Base-by-base conservation (phyloP, 2,113 vertebrate genomes). In the Malurus elegans region DNA sequence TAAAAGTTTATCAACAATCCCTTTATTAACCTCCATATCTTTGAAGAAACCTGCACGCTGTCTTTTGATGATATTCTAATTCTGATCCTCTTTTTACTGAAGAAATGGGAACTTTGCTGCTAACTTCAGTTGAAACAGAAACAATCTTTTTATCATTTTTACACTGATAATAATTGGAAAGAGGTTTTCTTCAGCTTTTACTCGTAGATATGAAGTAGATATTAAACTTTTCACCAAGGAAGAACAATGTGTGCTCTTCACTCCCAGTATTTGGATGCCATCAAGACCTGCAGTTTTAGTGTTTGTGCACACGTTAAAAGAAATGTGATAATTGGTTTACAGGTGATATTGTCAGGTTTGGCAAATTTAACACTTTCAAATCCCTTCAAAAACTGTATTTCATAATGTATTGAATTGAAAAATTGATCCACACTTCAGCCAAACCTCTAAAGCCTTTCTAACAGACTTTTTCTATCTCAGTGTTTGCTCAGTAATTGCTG, bases 1-100 rank as follows among this genome's bases (percentile, higher is more conserved):
- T 83, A 56, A 74, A 88, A 45, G 26, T 95, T 95, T 96, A 95
- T 96, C 94, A 95, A 70, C 51, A 94, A 54, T 58, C 86, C 62
- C 66, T 94, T 96, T 95, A 95, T 95, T 92, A 95, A 70, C 50
- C 86, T 34, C 31, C 40, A 1, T 51, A 28, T 61, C 81, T 88
- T 48, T 89, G 69, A 93, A 93, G 62, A 76, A 94, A 72, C 58
- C 67, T 51, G n/a, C 66, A 40, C 42, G 6, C 17, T 62, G 47
- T 58, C 81, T 85, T 93, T 71, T 95, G 82, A 92, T 83, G 71
- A 54, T 80, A 76, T 86, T 95, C 71, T 85, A 62, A 91, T 96
- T 96, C 83, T 82, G 34, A 86, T 90, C 56, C 74, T 70, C 34
- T 81, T 94, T 93, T 90, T 85, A 42, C 54, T 88, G 78, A 89